Evolutionary conservation across 2,113 vertebrate species (phyloP), one percentile per base, ranked within the genome.

Genomic region (Balaenoptera acutorostrata): DNA sequence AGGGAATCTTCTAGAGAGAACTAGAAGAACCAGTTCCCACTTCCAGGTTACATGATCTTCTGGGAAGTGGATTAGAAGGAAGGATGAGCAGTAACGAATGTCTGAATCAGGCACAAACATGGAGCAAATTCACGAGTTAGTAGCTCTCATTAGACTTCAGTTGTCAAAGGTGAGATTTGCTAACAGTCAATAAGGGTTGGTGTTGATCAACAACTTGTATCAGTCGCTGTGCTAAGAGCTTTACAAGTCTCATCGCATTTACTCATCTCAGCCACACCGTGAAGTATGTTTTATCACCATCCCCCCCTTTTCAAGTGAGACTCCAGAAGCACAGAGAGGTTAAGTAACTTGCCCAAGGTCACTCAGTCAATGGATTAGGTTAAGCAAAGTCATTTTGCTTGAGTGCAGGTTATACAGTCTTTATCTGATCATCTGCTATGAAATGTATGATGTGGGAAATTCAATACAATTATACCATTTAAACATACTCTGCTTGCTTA

Each of bases 271-370:
- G 44, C 29, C 36, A 33, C 4, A 4, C 11, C 14, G 7, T 46
- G 52, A 78, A 68, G 57, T 44, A 68, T 25, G 39, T 27, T 87
- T n/a, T 83, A 2, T 15, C 83, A 71, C 27, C n/a, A 49, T 55
- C n/a, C 36, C 2, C 27, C 21, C 1, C 27, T n/a, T 92, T 41
- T 25, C 88, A 66, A 23, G 57, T 63, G 41, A 87, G 74, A 96
- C 83, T 95, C 87, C 41, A 69, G 59, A 96, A 61, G 86, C 44
- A 66, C 88, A 96, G 68, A 97, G 77, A 83, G 39, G 23, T 57
- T 33, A 52, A 83, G n/a, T 15, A 81, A 85, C 29, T 27, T 64
- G 41, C 36, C 44, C 59, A 36, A 71, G 4, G 69, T 90, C 31
- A 88, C 20, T n/a, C 31, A 86, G 49, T n/a, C 31, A 69, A 7